These are phyloP conservation scores for Emydura subglobosa DNA, from an alignment of 2,113 vertebrate genomes.

Conservation along the genomic window DNA sequence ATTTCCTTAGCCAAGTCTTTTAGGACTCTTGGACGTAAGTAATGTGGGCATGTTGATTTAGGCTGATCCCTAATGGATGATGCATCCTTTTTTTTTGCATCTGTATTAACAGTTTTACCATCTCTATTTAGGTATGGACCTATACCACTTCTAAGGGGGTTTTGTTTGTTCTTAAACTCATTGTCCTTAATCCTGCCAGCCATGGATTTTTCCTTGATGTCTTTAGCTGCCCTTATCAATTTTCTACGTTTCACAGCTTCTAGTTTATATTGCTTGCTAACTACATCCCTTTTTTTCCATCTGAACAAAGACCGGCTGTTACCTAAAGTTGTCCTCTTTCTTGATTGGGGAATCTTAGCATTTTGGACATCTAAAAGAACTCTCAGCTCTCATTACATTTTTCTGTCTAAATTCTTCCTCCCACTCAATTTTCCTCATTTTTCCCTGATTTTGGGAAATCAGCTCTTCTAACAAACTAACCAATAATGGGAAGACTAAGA, in stretches of 20 bases:
- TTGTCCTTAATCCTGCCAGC: not conserved
- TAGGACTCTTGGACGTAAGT: not conserved
- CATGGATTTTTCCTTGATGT: not conserved
- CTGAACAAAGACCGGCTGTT: not conserved
- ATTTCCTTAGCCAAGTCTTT: not conserved
- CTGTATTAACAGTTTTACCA: slow-evolving; percentile 10
- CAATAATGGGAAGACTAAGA: no score
- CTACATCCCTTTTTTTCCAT: not conserved
- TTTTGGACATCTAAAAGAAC: not conserved
- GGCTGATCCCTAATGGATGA: not conserved
- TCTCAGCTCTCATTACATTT: not conserved
- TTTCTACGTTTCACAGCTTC: not conserved
- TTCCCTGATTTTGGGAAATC: not conserved
- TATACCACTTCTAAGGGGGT: not conserved
- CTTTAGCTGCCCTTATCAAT: not conserved
- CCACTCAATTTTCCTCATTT: no score
- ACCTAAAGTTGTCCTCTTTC: not conserved
- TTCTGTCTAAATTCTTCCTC: not conserved
- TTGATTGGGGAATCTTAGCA: no score
- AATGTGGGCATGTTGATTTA: not conserved
- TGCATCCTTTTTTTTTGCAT: not conserved
- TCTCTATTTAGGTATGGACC: not conserved
- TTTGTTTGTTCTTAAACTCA: not conserved
- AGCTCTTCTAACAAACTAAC: no score
- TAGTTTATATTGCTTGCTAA: not conserved